phyloP scores from a whole-genome alignment of 2,113 vertebrate species.

The Python bivittatus region DNA sequence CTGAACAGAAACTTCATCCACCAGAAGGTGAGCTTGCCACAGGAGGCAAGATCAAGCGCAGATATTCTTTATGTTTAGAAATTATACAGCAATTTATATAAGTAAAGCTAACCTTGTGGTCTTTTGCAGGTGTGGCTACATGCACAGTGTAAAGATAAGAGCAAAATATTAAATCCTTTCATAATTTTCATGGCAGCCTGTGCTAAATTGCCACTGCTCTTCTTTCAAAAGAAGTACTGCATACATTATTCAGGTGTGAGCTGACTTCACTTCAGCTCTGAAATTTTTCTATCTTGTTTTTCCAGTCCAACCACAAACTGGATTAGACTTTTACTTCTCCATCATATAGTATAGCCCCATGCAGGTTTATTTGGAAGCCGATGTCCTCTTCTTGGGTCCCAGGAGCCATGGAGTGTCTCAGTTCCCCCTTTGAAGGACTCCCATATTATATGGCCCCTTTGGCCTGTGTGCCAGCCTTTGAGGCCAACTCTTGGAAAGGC shows the following conservation, averaged over 20 bases:
- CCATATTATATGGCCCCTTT: no score
- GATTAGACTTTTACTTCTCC: neutral
- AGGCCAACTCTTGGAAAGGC: neutral
- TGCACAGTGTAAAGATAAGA: slow-evolving; percentile 65
- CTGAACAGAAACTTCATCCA: slow-evolving; percentile 40
- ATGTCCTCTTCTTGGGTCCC: no score
- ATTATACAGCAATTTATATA: slow-evolving; percentile 12
- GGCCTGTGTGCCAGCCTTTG: no score
- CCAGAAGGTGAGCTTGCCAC: slow-evolving; percentile 15
- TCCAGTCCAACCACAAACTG: neutral
- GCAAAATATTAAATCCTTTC: slow-evolving; percentile 26
- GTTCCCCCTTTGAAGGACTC: no score
- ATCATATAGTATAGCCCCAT: neutral
- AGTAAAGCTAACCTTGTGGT: slow-evolving; percentile 50
- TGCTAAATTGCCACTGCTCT: neutral
- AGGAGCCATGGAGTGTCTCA: no score
- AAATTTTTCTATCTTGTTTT: neutral
- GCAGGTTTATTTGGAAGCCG: no score
- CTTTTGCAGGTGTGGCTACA: slow-evolving; percentile 55
- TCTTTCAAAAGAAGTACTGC: neutral
- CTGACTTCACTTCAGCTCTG: neutral
- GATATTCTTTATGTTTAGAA: neutral
- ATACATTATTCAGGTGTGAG: neutral
- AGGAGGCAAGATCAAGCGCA: slow-evolving; percentile 54
- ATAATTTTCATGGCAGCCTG: neutral